Conservation (phyloP, 2,797 vertebrate genomes). For the Chloroceryle amazona region DNA sequence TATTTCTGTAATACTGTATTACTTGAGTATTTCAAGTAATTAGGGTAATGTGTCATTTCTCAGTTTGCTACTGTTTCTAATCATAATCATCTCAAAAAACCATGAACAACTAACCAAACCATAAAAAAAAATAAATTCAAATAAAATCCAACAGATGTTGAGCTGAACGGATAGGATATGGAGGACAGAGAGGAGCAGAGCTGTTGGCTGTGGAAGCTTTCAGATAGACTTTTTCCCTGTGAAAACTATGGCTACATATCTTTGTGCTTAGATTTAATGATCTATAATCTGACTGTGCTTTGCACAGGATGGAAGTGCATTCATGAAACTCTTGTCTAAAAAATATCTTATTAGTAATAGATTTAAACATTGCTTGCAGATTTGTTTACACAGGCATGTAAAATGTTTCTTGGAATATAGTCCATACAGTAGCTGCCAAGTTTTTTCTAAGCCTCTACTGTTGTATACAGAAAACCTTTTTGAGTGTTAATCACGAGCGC, state of each 20-base stretch:
- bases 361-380: neutral
- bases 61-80: neutral
- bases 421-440: neutral
- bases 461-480: neutral
- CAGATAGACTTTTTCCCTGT: neutral
- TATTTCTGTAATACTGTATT: neutral
- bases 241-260: neutral
- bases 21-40: neutral
- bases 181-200: neutral
- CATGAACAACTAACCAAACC: too few species aligned
- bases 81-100: neutral
- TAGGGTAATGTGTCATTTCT: neutral
- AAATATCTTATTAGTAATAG: neutral
- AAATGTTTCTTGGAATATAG: neutral
- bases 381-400: neutral
- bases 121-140: neutral
- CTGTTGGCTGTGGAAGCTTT: neutral
- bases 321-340: neutral
- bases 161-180: neutral
- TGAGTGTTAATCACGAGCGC: neutral
- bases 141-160: neutral
- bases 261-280: neutral
- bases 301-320: neutral
- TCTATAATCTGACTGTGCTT: neutral
- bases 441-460: neutral